Conservation (phyloP, 2,888 invertebrate species). For the Coenonympha arcania region DNA sequence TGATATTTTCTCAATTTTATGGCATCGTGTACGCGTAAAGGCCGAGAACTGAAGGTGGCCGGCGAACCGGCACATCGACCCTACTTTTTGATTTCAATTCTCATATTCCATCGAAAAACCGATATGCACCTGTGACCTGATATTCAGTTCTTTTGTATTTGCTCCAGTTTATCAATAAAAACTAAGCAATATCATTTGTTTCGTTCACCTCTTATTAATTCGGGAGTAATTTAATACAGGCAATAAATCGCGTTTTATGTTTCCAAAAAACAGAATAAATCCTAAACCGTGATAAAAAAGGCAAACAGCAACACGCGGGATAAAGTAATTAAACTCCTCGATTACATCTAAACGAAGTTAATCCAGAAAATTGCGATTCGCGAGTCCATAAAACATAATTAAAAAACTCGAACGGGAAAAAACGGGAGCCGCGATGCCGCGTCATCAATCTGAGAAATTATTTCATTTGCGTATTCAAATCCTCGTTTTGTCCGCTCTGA, state of each 20-base stretch:
- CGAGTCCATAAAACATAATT: conserved; percentile 70
- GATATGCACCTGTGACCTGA: no score
- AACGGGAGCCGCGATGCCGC: conserved; percentile 47
- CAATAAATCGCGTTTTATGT: conserved; percentile 2
- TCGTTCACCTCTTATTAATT: no score
- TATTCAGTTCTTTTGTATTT: no score
- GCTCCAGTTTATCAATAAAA: no score
- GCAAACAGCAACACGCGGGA: conserved; percentile 19
- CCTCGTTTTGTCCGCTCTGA: conserved; percentile 69
- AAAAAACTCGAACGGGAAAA: conserved; percentile 65
- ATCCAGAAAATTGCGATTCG: conserved; percentile 68
- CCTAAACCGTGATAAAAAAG: conserved; percentile 19
- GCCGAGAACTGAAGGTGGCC: no score
- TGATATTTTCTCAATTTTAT: no score
- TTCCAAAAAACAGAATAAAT: conserved; percentile 16
- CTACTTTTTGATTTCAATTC: no score
- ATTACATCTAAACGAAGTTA: conserved; percentile 53
- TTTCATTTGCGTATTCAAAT: conserved; percentile 74
- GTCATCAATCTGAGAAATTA: conserved; percentile 72
- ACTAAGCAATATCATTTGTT: no score
- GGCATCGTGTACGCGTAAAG: no score
- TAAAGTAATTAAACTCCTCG: conserved; percentile 37
- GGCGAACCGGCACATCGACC: no score
- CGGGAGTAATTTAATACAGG: neutral
- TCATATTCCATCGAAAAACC: no score